Percentiles rank a stretch among this genome's conserved stretches.
Evolutionary conservation across 2,113 vertebrate genomes (phyloP).

Genomic region (Arvicanthis niloticus): DNA sequence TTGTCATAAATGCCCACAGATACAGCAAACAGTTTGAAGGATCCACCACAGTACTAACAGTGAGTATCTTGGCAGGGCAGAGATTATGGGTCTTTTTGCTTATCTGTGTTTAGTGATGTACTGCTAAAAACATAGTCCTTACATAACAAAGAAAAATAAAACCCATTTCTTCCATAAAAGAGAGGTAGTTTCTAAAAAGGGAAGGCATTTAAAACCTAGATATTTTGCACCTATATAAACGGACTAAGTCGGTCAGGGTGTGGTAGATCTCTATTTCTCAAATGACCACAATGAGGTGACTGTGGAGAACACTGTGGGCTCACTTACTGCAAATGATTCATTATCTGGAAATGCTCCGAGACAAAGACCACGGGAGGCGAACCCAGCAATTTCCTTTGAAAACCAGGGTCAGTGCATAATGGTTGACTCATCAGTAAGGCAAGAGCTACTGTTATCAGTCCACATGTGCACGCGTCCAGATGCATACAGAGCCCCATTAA

Average conservation of each 20-base stretch:
- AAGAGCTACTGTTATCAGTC: fast-evolving
- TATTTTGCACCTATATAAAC: not conserved
- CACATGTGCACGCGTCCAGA: not conserved
- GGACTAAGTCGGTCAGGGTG: not conserved
- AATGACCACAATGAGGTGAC: not conserved
- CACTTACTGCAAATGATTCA: not conserved
- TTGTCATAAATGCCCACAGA: not conserved
- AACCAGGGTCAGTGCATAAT: not conserved
- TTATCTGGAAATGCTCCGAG: not conserved
- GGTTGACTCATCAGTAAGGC: not conserved
- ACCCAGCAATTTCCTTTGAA: not conserved
- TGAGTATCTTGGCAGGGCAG: not conserved
- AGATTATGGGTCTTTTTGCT: not conserved
- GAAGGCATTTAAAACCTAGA: not conserved
- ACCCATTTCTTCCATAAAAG: not conserved
- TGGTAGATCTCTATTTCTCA: not conserved
- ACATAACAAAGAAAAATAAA: not conserved
- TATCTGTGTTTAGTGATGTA: not conserved
- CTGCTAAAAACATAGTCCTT: not conserved
- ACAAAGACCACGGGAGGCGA: not conserved
- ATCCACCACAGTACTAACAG: not conserved
- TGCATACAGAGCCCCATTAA: not conserved
- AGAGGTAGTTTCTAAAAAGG: not conserved
- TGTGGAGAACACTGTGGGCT: not conserved
- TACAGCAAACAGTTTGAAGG: not conserved